These are phyloP conservation scores for Drosophila mayaguana DNA, from an alignment of 2,888 invertebrate genomes.

Conservation along the genomic window DNA sequence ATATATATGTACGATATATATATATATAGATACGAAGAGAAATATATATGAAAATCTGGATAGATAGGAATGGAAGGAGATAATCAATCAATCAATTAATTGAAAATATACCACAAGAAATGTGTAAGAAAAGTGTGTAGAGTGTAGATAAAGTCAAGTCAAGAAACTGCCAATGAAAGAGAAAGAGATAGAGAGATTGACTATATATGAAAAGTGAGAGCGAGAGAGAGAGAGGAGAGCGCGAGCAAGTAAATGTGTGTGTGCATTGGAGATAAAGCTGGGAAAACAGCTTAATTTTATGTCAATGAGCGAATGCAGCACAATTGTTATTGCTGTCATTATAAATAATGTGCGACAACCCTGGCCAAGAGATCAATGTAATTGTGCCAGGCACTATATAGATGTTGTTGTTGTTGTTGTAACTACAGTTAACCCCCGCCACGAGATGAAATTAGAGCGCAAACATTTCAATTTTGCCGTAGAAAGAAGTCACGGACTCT, in stretches of 20 bases:
- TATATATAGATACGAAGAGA: background rate
- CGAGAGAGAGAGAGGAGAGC: background rate
- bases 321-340: slow-evolving; percentile 76
- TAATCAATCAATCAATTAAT: slow-evolving; percentile 3
- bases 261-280: slow-evolving; percentile 7
- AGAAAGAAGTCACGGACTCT: slow-evolving; percentile 33
- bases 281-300: slow-evolving; percentile 67
- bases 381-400: slow-evolving; percentile 66
- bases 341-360: slow-evolving; percentile 59
- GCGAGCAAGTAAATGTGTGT: background rate
- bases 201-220: background rate
- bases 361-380: slow-evolving; percentile 45
- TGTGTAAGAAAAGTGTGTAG: background rate
- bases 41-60: background rate
- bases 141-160: background rate
- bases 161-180: background rate
- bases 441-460: slow-evolving; percentile 55
- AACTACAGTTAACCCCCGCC: slow-evolving; percentile 57
- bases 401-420: slow-evolving; percentile 27
- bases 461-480: slow-evolving; percentile 62
- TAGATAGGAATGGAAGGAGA: background rate
- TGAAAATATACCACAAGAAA: slow-evolving; percentile 1
- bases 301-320: slow-evolving; percentile 60
- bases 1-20: background rate
- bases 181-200: background rate